Conservation (phyloP, 2,113 vertebrate genomes). For the Dipodomys ordii region DNA sequence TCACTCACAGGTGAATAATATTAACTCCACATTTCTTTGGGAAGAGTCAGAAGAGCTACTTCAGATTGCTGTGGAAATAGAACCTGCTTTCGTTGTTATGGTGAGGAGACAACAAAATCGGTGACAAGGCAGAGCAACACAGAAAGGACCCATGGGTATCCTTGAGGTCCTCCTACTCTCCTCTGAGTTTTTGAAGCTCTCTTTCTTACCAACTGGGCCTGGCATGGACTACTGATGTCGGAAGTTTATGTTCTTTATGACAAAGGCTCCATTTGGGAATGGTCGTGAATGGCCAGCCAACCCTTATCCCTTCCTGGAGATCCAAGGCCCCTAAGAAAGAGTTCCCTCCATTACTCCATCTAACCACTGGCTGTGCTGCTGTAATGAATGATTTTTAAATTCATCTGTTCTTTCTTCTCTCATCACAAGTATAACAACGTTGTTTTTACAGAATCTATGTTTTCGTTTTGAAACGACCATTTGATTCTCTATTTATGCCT, state of each 20-base stretch:
- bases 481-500: not conserved
- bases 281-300: not conserved
- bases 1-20: not conserved
- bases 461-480: not conserved
- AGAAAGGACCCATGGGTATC: not conserved
- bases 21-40: no score
- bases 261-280: not conserved
- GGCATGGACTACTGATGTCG: not conserved
- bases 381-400: not conserved
- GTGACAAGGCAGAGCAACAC: fast-evolving
- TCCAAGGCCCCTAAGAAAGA: not conserved
- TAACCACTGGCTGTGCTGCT: not conserved
- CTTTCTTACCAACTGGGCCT: not conserved
- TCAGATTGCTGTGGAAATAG: not conserved
- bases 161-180: not conserved
- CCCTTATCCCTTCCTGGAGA: not conserved
- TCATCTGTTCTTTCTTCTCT: not conserved
- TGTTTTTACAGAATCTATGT: not conserved
- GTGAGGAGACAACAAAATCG: not conserved
- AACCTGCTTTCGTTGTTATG: fast-evolving
- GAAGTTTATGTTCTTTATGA: not conserved
- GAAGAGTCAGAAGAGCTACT: not conserved
- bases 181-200: not conserved
- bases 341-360: not conserved
- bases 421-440: not conserved